Conservation (phyloP, 2,113 vertebrate genomes). For the Cervus canadensis region DNA sequence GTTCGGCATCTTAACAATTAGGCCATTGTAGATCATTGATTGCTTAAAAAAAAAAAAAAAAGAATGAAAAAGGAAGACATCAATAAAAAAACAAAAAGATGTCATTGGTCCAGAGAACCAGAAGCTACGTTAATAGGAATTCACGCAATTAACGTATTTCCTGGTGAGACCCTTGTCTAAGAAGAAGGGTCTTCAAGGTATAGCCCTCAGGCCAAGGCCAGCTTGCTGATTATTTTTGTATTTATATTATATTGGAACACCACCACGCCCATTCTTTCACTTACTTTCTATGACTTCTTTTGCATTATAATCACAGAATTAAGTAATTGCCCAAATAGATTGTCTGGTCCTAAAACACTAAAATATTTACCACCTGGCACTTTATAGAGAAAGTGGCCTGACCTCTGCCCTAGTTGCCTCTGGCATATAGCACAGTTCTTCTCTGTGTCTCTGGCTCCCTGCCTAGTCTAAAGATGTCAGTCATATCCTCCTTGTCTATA, state of each 20-base stretch:
- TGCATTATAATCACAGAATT: background rate
- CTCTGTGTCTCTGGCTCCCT: background rate
- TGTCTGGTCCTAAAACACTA: background rate
- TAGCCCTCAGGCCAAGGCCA: background rate
- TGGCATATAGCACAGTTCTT: background rate
- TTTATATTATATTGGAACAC: background rate
- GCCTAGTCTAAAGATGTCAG: background rate
- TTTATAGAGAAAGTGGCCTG: background rate
- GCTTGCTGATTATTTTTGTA: background rate
- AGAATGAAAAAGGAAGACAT: background rate
- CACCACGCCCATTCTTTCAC: background rate
- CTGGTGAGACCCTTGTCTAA: background rate
- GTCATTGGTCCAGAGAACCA: constrained; percentile 4
- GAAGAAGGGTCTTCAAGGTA: background rate
- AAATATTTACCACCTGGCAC: constrained; percentile 19
- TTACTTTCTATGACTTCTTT: background rate
- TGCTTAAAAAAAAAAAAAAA: background rate
- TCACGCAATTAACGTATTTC: background rate
- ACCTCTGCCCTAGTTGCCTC: background rate
- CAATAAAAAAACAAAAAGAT: background rate
- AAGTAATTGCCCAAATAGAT: background rate
- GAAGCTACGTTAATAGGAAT: background rate
- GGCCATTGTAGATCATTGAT: background rate
- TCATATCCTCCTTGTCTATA: background rate
- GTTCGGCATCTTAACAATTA: background rate